These are phyloP conservation scores for Epistrophe eligans DNA, from an alignment of 2,888 invertebrate genomes.

Conservation along the genomic window DNA sequence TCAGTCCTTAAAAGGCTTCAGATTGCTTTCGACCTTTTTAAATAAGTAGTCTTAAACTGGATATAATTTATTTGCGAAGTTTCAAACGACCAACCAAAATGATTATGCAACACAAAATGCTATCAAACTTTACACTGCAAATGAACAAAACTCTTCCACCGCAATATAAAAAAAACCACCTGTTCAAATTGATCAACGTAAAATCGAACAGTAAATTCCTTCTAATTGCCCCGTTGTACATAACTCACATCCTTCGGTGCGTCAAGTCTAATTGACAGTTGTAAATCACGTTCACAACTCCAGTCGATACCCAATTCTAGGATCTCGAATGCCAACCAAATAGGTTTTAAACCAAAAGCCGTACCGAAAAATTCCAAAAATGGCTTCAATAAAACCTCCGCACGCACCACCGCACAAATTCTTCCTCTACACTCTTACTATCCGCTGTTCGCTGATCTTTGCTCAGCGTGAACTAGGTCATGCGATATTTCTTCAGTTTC, in stretches of 20 bases:
- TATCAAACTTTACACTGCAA: background rate
- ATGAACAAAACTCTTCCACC: conserved; percentile 10
- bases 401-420: conserved; percentile 2
- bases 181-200: conserved; percentile 52
- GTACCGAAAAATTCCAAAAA: conserved; percentile 45
- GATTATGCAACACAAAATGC: conserved; percentile 10
- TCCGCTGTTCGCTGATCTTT: background rate
- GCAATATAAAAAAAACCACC: conserved; percentile 3
- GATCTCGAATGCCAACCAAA: conserved; percentile 36
- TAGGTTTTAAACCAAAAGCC: conserved; percentile 17
- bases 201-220: conserved; percentile 64
- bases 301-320: conserved; percentile 64
- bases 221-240: conserved; percentile 68
- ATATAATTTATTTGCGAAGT: conserved; percentile 1
- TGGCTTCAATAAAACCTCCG: conserved; percentile 44
- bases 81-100: background rate
- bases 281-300: conserved; percentile 66
- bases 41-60: background rate
- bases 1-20: background rate
- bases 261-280: conserved; percentile 74
- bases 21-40: conserved; percentile 18
- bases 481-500: conserved; percentile 25
- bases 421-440: background rate
- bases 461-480: conserved; percentile 43
- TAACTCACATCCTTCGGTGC: conserved; percentile 65